Evolutionary conservation across 2,888 invertebrate genomes (phyloP), one percentile per base, ranked within the genome.

Genomic region (Leptopterna dolabrata): DNA sequence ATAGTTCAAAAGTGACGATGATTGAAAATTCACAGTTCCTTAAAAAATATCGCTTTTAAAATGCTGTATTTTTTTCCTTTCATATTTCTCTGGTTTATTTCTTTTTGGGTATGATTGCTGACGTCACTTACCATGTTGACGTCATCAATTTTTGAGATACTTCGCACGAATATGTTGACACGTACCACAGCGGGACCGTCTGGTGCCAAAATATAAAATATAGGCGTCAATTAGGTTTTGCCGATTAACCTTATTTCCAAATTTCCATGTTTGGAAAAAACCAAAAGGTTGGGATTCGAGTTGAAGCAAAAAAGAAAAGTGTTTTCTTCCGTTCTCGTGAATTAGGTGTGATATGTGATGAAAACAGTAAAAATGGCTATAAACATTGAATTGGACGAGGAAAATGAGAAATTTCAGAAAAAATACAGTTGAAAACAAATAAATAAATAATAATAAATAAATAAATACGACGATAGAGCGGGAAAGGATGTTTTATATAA

Each of bases 101-200:
- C 36, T 14, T 83, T 55, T 14, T 63, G 36, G 36, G 36, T 36
- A 36, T 36, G 36, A 36, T n/a, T n/a, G n/a, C n/a, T n/a, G n/a
- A 30, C 45, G 91, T 92, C 93, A 97, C 97, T 97, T 96, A 98
- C 98, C 98, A 98, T 98, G 92, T 97, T 98, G 93, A 98, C 97
- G 95, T 98, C 98, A 96, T 98, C 98, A 94, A 98, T 98, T 95
- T 98, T 97, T 94, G 97, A 97, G 94, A 98, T 97, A 96, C 98
- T 98, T 95, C 98, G 95, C 94, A 98, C 96, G 96, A 97, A 97
- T 94, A 98, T 97, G 96, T 98, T 98, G 95, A 98, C 97, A 94
- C 95, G 95, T 93, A 98, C 98, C 94, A 96, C 95, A 93, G 98
- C 97, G 92, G 98, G 97, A 93, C 98, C 98, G 96, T 96, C 96